phyloP scores from a whole-genome alignment of 2,797 vertebrate genomes.

The Botia kubotai region DNA sequence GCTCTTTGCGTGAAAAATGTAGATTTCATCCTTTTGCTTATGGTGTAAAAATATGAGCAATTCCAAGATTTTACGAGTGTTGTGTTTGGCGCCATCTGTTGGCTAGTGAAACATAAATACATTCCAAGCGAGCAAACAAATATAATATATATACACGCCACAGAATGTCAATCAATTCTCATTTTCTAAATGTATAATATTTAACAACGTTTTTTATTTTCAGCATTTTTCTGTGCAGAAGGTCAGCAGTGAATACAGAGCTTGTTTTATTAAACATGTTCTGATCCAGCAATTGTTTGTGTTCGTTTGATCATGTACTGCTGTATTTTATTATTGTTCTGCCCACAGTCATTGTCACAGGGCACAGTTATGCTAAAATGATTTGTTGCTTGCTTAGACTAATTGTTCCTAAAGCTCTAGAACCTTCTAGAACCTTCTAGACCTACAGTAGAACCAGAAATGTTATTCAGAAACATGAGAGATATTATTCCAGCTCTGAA shows the following conservation, averaged over 20 bases:
- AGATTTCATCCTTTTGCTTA: not conserved
- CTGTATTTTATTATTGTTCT: not conserved
- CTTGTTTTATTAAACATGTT: not conserved
- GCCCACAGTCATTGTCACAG: not conserved
- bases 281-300: not conserved
- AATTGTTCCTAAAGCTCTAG: not conserved
- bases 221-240: constrained; percentile 70
- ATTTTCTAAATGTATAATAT: constrained; percentile 58
- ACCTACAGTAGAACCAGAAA: no score
- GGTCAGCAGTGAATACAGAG: not conserved
- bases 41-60: not conserved
- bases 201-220: constrained; percentile 66
- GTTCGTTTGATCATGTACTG: not conserved
- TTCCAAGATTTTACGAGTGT: not conserved
- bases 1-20: not conserved
- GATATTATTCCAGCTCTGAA: not conserved
- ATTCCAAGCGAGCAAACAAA: not conserved
- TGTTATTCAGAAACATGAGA: not conserved
- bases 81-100: constrained; percentile 33
- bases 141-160: not conserved
- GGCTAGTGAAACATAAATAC: not conserved
- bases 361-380: not conserved
- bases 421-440: constrained; percentile 1
- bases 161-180: constrained; percentile 41
- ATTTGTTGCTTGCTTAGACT: not conserved